Percentiles rank a stretch among this genome's conserved stretches.
These are phyloP conservation scores for Limonius californicus DNA, from an alignment of 1,140 invertebrate species.

Conservation along the genomic window DNA sequence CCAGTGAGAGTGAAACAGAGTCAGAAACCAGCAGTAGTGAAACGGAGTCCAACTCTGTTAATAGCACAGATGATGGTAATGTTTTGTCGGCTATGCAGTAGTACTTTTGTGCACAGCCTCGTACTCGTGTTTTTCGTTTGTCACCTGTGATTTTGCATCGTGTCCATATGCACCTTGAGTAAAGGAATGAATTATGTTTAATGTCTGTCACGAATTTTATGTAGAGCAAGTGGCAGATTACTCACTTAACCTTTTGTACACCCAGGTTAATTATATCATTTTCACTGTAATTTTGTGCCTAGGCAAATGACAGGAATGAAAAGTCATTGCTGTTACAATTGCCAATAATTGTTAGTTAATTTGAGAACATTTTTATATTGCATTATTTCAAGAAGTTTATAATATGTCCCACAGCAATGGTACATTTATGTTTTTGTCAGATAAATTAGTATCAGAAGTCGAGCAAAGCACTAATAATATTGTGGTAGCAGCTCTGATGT, in stretches of 20 bases:
- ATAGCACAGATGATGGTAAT: constrained; percentile 12
- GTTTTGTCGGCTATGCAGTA: background rate
- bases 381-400: background rate
- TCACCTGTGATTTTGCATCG: background rate
- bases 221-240: background rate
- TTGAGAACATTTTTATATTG: background rate
- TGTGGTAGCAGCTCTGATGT: too few species aligned
- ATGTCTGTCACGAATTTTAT: background rate
- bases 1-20: constrained; percentile 44
- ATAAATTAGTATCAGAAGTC: too few species aligned
- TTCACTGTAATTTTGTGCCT: too few species aligned
- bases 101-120: background rate
- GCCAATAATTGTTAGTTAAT: too few species aligned
- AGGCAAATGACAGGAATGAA: too few species aligned
- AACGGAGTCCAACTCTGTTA: constrained; percentile 20
- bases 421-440: background rate
- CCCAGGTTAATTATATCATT: background rate
- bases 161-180: background rate
- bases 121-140: background rate
- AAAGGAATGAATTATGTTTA: background rate
- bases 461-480: too few species aligned
- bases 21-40: constrained; percentile 33
- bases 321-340: too few species aligned
- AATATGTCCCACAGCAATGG: too few species aligned
- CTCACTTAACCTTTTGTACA: background rate